These are phyloP conservation scores for Cotesia glomerata DNA, from an alignment of 1,140 invertebrate genomes.

Conservation along the genomic window DNA sequence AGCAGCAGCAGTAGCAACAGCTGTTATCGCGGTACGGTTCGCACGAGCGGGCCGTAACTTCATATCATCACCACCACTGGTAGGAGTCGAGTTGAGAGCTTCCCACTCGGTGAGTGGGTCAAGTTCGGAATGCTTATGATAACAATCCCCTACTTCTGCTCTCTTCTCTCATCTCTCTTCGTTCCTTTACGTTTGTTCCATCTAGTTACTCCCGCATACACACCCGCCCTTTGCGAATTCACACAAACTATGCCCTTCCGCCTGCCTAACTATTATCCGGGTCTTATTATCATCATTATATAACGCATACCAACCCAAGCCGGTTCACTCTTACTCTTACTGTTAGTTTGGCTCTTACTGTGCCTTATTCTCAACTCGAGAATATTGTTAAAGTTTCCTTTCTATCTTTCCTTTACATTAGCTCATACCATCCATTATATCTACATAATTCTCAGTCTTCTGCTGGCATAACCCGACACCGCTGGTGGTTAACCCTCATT, in stretches of 20 bases:
- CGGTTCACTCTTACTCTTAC: background rate
- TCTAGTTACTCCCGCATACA: conserved; percentile 29
- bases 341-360: too few relatives aligned
- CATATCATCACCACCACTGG: conserved; percentile 49
- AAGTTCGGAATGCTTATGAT: conserved; percentile 59
- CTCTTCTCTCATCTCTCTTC: conserved; percentile 35
- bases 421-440: background rate
- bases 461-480: background rate
- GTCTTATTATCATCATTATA: background rate
- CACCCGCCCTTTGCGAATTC: conserved; percentile 23
- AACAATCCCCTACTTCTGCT: conserved; percentile 40
- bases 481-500: conserved; percentile 21
- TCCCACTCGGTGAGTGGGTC: conserved; percentile 50
- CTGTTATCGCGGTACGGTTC: conserved; percentile 59
- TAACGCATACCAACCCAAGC: background rate
- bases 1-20: conserved; percentile 45
- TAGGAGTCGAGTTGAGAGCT: conserved; percentile 27
- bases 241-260: conserved; percentile 3
- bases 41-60: conserved; percentile 58
- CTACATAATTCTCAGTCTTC: background rate
- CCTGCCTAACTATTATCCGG: conserved; percentile 7
- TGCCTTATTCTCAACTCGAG: background rate
- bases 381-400: background rate
- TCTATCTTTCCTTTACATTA: conserved; percentile 1
- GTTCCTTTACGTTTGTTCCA: conserved; percentile 31